Evolutionary conservation across 2,797 vertebrate species (phyloP).

Genomic region (Limnodromus scolopaceus): DNA sequence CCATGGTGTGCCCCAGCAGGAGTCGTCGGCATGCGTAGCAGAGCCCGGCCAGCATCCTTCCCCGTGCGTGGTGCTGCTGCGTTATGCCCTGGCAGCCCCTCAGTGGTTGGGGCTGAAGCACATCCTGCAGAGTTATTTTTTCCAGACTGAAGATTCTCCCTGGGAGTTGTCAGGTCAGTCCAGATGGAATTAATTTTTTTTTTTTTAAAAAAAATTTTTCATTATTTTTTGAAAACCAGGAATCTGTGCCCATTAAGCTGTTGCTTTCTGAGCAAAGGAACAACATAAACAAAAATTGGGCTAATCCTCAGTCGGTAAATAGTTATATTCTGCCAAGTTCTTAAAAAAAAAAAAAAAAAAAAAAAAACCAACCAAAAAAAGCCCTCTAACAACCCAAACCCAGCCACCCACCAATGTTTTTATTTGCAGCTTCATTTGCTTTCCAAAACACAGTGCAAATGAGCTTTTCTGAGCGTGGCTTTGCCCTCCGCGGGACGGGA

Average conservation of each 20-base stretch:
- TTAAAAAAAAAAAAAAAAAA: background rate
- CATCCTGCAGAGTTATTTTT: background rate
- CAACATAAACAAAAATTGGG: constrained; percentile 21
- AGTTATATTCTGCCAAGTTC: background rate
- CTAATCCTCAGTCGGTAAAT: background rate
- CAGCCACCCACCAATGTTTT: background rate
- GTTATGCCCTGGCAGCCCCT: background rate
- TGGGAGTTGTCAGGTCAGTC: constrained; percentile 29
- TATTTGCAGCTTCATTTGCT: background rate
- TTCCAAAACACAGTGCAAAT: background rate
- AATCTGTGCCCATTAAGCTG: constrained; percentile 37
- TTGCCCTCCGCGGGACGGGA: background rate
- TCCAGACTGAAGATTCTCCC: constrained; percentile 15
- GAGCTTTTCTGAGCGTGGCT: background rate
- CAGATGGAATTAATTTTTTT: constrained; percentile 36
- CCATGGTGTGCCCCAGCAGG: background rate
- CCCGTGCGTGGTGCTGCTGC: background rate
- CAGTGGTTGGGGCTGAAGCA: background rate
- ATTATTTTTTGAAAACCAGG: constrained; percentile 11
- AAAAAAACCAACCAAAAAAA: background rate
- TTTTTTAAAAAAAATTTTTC: background rate
- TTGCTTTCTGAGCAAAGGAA: constrained; percentile 37
- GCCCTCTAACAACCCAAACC: background rate
- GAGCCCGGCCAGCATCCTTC: background rate
- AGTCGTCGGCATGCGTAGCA: background rate